phyloP scores from a whole-genome alignment of 2,888 invertebrate genomes.

The Chrysolina oricalcia region DNA sequence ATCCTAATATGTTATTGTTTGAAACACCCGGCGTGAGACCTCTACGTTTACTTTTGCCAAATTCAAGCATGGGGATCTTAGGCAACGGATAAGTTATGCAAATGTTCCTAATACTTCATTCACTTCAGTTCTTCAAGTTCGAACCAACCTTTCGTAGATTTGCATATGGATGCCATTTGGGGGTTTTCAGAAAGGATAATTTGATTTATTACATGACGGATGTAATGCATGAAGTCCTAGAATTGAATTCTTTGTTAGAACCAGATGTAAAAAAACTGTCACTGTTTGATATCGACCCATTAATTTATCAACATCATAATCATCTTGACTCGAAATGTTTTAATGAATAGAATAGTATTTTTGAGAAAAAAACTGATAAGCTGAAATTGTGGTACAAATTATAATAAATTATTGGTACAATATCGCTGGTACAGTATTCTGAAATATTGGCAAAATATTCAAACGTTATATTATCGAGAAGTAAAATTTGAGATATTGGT shows the following conservation, averaged over 20 bases:
- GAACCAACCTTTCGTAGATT: background rate
- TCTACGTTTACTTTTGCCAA: background rate
- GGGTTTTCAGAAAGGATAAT: conserved; percentile 10
- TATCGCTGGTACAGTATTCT: no score
- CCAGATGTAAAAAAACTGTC: background rate
- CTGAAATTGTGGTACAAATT: no score
- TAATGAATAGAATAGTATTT: no score
- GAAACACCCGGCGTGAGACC: background rate
- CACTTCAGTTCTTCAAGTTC: conserved; percentile 9
- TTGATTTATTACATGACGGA: background rate
- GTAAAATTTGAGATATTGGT: no score
- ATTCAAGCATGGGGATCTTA: background rate
- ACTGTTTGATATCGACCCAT: background rate
- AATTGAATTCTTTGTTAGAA: background rate
- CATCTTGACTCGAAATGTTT: no score
- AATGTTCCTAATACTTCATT: background rate
- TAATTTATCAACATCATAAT: no score
- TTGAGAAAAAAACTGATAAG: no score
- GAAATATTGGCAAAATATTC: no score
- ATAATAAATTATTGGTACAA: no score
- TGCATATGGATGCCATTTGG: conserved; percentile 8
- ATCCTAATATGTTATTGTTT: background rate
- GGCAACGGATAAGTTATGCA: conserved; percentile 1
- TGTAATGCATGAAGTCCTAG: background rate
- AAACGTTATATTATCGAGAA: no score